Base-by-base conservation (phyloP, 2,888 invertebrate species). In the Aleiodes leptofemur region DNA sequence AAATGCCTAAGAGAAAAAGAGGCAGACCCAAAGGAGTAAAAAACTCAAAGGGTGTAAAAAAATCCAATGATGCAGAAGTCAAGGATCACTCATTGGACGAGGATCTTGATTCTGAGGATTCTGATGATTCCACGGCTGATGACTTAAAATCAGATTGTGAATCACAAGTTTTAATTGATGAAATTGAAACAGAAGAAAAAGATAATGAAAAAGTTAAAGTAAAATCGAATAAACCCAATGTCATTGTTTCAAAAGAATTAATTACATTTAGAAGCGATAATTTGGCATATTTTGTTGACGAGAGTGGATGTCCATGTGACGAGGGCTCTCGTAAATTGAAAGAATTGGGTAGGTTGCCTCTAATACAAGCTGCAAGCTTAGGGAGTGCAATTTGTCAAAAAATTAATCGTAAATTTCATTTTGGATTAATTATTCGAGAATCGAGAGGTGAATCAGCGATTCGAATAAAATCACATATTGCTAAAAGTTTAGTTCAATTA, bases 251-350 rank as follows among this genome's bases (percentile, higher is more conserved):
- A 6, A 73, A 69, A 71, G 69, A 74, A 11, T 34, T 43, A 50
- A 53, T 76, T 14, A 29, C 50, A 16, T 72, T 48, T 48, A 34
- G 73, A n/a, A 64, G 38, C 9, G 73, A 73, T n/a, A 76, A 69
- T 50, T 56, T 69, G 4, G 50, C 48, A 13, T 69, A 73, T 57
- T 73, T 73, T 59, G n/a, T 23, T 23, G 23, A 23, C 2, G 23
- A 23, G 23, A 23, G 23, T 23, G 23, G 23, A 23, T 1, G 23
- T 1, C 23, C 23, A 2, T 23, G 23, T 23, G 23, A 23, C 23
- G 23, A 23, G 23, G 23, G 23, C 23, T 23, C 23, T 23, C 23
- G 23, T 2, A 23, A 2, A 2, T 2, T 23, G 23, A 23, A 23
- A 23, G 23, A 23, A 23, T 23, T 23, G 2, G 23, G 23, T 23